Evolutionary conservation across 2,113 vertebrate species (phyloP).

Genomic region (Barbus barbus): DNA sequence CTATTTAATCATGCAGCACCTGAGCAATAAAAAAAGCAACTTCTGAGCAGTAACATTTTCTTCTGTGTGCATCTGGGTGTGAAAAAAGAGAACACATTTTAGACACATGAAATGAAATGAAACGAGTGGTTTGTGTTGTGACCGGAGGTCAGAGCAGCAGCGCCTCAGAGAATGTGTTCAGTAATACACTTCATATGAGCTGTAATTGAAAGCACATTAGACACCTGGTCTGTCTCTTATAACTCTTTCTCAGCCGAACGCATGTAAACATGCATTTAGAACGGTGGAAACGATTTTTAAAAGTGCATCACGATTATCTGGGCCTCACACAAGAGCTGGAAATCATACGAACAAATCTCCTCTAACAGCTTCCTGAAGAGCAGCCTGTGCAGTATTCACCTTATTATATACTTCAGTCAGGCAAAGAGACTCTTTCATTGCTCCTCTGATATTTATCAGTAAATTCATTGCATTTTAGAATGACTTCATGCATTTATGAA

Average conservation of each 20-base stretch:
- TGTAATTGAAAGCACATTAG: constrained; percentile 6
- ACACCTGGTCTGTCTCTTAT: neutral
- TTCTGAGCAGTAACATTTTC: neutral
- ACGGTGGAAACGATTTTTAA: constrained; percentile 7
- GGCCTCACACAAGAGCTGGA: neutral
- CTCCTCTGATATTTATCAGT: neutral
- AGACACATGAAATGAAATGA: neutral
- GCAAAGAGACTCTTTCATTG: neutral
- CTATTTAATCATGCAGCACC: no score
- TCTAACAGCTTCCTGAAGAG: neutral
- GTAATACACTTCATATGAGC: neutral
- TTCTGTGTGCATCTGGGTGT: neutral
- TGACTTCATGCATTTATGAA: neutral
- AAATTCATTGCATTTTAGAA: neutral
- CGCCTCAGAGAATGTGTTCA: neutral
- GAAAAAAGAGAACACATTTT: no score
- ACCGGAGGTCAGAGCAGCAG: neutral
- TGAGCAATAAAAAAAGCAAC: no score
- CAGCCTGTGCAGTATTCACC: neutral
- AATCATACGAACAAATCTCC: neutral
- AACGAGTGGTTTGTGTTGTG: neutral
- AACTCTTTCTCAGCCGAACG: neutral
- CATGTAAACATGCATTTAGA: neutral
- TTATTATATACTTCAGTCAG: neutral
- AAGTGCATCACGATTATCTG: neutral